These are phyloP conservation scores for Heliconius sara DNA, from an alignment of 2,888 invertebrate species.

Conservation along the genomic window DNA sequence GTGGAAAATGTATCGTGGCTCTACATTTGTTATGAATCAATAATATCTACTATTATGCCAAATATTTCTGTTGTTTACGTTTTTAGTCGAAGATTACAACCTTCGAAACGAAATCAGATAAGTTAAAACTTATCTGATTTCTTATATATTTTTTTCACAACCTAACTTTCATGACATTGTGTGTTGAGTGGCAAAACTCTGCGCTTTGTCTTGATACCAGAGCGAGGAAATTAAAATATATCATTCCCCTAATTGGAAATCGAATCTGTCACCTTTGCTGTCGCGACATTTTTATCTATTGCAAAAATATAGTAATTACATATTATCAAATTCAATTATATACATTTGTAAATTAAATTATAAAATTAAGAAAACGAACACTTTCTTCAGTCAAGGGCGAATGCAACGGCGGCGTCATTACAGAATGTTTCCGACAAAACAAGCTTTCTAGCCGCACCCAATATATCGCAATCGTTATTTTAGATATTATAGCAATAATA, in stretches of 20 bases:
- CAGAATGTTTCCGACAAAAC: conserved; percentile 23
- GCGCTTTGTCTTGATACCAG: no score
- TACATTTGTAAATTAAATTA: background rate
- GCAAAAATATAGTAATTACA: background rate
- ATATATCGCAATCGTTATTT: conserved; percentile 39
- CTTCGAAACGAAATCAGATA: no score
- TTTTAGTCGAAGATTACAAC: background rate
- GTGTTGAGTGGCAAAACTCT: no score
- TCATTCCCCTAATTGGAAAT: background rate
- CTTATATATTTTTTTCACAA: background rate
- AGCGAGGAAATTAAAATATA: background rate
- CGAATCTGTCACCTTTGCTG: background rate
- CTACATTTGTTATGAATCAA: background rate
- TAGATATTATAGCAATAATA: conserved; percentile 40
- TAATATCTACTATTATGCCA: background rate
- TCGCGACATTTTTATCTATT: background rate
- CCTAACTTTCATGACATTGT: no score
- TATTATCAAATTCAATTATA: background rate
- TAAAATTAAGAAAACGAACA: conserved; percentile 10
- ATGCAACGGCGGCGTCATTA: conserved; percentile 14
- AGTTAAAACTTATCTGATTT: background rate
- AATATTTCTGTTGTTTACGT: background rate
- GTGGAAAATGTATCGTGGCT: background rate
- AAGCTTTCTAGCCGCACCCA: conserved; percentile 36
- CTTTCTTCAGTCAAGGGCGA: conserved; percentile 41